Percentiles rank a stretch among this genome's conserved stretches.
phyloP scores from a whole-genome alignment of 2,797 vertebrate species.

The Acomys russatus region DNA sequence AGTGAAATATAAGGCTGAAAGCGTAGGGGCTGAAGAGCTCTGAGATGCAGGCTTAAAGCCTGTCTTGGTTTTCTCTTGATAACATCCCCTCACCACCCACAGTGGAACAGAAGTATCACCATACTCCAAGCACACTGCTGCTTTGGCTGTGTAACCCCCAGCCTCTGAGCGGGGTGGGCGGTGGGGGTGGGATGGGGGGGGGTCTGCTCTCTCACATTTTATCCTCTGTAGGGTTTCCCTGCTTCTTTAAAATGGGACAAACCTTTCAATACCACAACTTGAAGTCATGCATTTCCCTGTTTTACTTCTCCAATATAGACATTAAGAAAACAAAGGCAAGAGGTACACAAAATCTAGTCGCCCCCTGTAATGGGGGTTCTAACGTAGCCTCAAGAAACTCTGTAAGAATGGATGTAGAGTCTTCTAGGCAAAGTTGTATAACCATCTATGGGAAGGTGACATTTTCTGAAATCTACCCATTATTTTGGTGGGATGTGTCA shows the following conservation, averaged over 20 bases:
- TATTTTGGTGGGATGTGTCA: not conserved
- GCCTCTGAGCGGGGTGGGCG: too few species aligned
- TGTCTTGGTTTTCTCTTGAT: not conserved
- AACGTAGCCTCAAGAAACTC: not conserved
- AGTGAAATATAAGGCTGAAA: not conserved
- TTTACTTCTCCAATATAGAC: conserved; percentile 24
- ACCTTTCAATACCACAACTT: not conserved
- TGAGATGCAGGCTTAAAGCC: not conserved
- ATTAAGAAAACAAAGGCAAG: not conserved
- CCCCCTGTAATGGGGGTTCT: not conserved
- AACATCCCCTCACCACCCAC: not conserved
- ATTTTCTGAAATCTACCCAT: not conserved
- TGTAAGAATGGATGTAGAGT: not conserved
- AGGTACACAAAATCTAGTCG: not conserved
- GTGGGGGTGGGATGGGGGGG: too few species aligned
- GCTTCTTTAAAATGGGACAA: not conserved
- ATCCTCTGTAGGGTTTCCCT: not conserved
- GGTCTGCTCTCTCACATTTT: not conserved
- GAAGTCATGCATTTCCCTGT: conserved; percentile 12
- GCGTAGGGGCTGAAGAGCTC: not conserved
- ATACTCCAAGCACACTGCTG: not conserved
- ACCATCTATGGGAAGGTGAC: not conserved
- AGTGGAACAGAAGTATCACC: not conserved
- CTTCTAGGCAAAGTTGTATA: not conserved
- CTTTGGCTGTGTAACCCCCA: not conserved